Conservation (phyloP, 2,113 vertebrate genomes). For the Tor tambroides region DNA sequence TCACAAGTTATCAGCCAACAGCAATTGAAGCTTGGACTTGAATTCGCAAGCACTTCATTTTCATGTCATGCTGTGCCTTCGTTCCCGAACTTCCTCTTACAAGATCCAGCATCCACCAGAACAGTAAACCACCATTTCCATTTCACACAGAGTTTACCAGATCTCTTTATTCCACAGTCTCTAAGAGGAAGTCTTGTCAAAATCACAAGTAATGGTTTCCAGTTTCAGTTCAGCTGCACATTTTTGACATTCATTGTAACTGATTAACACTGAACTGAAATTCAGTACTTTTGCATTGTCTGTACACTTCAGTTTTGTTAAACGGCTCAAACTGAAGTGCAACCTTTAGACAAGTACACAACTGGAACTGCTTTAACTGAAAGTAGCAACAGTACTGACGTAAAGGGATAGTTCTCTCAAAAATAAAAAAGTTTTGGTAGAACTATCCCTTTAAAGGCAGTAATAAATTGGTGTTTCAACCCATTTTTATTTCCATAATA, state of each 20-base stretch:
- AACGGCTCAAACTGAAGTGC: neutral
- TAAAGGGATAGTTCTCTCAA: neutral
- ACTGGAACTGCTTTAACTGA: neutral
- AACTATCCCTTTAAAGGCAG: neutral
- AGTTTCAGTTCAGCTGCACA: neutral
- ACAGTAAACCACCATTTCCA: constrained; percentile 41
- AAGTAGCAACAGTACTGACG: too few species aligned
- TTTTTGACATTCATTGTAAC: neutral
- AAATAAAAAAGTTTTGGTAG: neutral
- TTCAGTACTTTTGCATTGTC: neutral
- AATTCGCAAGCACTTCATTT: constrained; percentile 23
- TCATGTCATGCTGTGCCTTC: constrained; percentile 11
- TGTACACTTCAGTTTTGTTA: neutral
- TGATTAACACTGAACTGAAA: neutral
- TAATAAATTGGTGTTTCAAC: neutral
- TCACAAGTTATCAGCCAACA: neutral
- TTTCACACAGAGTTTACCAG: constrained; percentile 29
- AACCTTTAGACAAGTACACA: neutral
- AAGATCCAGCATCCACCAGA: constrained; percentile 3
- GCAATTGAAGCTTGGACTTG: constrained; percentile 31
- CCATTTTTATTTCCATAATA: neutral
- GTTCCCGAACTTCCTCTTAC: neutral
- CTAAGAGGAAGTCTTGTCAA: constrained; percentile 2
- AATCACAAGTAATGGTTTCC: neutral
- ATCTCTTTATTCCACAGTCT: neutral